Percentiles rank a stretch among this genome's conserved stretches.
phyloP scores from a whole-genome alignment of 2,113 vertebrate species.

The Nothoprocta pentlandii region DNA sequence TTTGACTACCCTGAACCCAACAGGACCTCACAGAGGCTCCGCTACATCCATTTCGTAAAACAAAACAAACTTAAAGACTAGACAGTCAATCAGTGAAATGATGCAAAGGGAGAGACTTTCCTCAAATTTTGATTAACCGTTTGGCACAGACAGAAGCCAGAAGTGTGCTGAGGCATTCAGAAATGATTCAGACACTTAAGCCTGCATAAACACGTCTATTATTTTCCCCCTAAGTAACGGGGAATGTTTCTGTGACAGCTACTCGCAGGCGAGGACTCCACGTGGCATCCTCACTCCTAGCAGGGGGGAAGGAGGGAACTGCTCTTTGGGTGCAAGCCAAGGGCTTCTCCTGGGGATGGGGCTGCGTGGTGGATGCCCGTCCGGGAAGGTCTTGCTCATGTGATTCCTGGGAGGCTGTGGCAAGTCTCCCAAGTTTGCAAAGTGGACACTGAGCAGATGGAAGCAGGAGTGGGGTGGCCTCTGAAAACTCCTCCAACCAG shows the following conservation, averaged over 20 bases:
- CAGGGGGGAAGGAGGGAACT: neutral
- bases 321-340: neutral
- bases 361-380: neutral
- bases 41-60: neutral
- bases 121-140: neutral
- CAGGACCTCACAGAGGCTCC: neutral
- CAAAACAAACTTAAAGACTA: neutral
- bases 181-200: neutral
- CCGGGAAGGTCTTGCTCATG: neutral
- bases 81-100: neutral
- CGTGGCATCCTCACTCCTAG: neutral
- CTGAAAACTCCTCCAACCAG: neutral
- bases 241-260: neutral
- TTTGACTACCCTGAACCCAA: neutral
- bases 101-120: neutral
- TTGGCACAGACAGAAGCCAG: neutral
- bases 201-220: neutral
- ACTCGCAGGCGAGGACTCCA: neutral
- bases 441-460: fast-evolving
- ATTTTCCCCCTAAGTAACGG: neutral
- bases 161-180: neutral
- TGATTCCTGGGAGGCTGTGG: neutral
- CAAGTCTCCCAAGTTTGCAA: neutral
- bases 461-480: neutral
- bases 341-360: neutral